A percentile compares a stretch with the other conserved stretches of the same genome.
Conservation (phyloP, 1,140 invertebrate species). For the Drosophila kikkawai region DNA sequence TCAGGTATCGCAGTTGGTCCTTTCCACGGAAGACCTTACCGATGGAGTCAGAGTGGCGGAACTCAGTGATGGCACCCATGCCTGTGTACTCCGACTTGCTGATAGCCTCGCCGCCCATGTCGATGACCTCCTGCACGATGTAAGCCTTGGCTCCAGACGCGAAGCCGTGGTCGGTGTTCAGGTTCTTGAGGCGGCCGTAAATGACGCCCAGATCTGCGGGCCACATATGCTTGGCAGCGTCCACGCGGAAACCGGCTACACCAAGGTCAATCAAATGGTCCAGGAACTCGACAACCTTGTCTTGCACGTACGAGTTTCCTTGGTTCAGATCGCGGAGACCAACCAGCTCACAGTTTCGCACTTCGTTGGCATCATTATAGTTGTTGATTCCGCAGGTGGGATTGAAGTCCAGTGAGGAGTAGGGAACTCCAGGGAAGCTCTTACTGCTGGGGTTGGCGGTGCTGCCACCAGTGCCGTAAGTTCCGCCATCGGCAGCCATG, state of each 20-base stretch:
- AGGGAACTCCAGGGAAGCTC: constrained; percentile 88
- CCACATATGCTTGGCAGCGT: constrained; percentile 93
- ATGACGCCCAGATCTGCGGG: constrained; percentile 87
- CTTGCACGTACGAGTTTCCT: constrained; percentile 87
- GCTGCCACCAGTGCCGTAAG: constrained; percentile 87
- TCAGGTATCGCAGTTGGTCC: constrained; percentile 86
- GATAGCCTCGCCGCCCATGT: constrained; percentile 87
- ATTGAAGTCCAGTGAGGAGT: constrained; percentile 86
- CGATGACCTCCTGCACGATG: constrained; percentile 94
- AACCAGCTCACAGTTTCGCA: constrained; percentile 90
- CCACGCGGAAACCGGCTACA: constrained; percentile 91
- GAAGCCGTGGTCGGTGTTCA: constrained; percentile 88
- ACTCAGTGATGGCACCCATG: constrained; percentile 91
- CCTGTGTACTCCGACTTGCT: constrained; percentile 87
- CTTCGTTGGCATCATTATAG: constrained; percentile 87
- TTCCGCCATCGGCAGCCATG: constrained; percentile 88
- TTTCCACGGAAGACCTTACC: constrained; percentile 87
- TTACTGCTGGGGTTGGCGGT: constrained; percentile 85
- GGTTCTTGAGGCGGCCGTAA: constrained; percentile 86
- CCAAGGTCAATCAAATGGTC: constrained; percentile 90
- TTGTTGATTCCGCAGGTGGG: constrained; percentile 86
- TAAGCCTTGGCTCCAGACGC: constrained; percentile 87
- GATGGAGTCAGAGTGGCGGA: constrained; percentile 88
- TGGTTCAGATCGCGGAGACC: constrained; percentile 91
- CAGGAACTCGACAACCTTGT: constrained; percentile 89